Conservation (phyloP, 2,888 invertebrate genomes). For the Ptilodon capucinus region DNA sequence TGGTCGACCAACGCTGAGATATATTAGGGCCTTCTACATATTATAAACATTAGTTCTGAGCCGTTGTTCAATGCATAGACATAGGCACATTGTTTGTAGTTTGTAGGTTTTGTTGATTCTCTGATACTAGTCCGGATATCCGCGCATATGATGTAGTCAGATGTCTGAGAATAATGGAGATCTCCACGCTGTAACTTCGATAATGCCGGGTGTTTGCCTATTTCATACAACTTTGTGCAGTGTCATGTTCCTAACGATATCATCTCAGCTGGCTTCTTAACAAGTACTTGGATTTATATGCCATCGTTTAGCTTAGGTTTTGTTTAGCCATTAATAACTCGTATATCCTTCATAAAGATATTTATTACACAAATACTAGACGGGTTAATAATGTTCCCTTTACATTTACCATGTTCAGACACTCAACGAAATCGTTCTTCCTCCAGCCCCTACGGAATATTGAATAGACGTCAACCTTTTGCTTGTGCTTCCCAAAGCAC, state of each 20-base stretch:
- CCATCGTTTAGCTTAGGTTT: too few species aligned
- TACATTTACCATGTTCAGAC: neutral
- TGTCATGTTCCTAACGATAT: conserved; percentile 6
- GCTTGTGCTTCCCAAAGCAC: conserved; percentile 31
- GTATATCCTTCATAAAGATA: conserved; percentile 4
- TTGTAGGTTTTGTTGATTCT: neutral
- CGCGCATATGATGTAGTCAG: too few species aligned
- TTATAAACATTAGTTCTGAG: too few species aligned
- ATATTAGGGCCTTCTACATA: too few species aligned
- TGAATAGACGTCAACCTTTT: conserved; percentile 42
- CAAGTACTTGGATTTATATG: too few species aligned
- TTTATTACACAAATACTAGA: neutral
- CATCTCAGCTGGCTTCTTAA: too few species aligned
- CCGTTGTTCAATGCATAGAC: neutral
- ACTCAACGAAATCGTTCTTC: neutral
- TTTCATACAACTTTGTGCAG: conserved; percentile 7
- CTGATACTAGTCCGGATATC: conserved; percentile 8
- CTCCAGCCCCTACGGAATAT: conserved; percentile 24
- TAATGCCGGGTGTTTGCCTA: conserved; percentile 7
- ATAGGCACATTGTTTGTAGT: neutral
- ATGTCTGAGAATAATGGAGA: conserved; percentile 19
- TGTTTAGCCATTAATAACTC: too few species aligned
- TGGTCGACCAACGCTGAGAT: too few species aligned
- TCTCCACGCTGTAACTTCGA: conserved; percentile 5
- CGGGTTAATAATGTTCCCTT: neutral